Evolutionary conservation across 1,140 invertebrate genomes (phyloP).

Genomic region (Pectinophora gossypiella): DNA sequence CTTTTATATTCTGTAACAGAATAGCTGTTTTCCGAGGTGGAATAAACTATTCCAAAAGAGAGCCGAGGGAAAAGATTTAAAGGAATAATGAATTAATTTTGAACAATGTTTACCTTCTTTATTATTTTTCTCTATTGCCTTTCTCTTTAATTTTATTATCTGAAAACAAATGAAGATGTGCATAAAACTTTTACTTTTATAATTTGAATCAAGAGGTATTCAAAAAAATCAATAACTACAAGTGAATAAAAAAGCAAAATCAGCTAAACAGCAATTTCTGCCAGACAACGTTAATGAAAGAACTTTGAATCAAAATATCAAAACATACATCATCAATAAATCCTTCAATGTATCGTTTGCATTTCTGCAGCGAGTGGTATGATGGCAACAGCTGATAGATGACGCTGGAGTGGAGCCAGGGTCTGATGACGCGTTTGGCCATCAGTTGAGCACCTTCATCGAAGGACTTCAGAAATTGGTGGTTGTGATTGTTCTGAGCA

Average conservation of each 20-base stretch:
- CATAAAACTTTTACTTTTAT: too few relatives aligned
- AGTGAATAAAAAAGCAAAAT: too few relatives aligned
- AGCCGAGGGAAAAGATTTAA: background rate
- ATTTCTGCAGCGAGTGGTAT: conserved; percentile 10
- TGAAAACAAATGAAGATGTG: too few relatives aligned
- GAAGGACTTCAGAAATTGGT: conserved; percentile 16
- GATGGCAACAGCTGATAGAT: conserved; percentile 14
- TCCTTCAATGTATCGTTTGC: conserved; percentile 3
- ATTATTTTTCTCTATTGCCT: too few relatives aligned
- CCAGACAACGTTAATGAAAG: too few relatives aligned
- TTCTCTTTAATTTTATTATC: too few relatives aligned
- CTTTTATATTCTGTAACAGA: background rate
- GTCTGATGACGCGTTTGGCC: conserved; percentile 11
- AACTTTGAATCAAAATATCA: too few relatives aligned
- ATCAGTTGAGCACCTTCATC: conserved; percentile 10
- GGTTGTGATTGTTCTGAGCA: conserved; percentile 12
- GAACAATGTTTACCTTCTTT: conserved; percentile 4
- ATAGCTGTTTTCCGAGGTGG: background rate
- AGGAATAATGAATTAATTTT: conserved; percentile 9
- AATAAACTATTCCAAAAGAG: background rate
- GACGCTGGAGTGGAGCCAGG: conserved; percentile 14
- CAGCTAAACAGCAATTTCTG: too few relatives aligned
- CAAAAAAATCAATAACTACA: too few relatives aligned
- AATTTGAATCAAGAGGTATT: too few relatives aligned
- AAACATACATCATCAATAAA: conserved; percentile 18